Percentiles rank a stretch among this genome's conserved stretches.
Evolutionary conservation across 2,888 invertebrate species (phyloP).

Genomic region (Caenorhabditis panamensis): DNA sequence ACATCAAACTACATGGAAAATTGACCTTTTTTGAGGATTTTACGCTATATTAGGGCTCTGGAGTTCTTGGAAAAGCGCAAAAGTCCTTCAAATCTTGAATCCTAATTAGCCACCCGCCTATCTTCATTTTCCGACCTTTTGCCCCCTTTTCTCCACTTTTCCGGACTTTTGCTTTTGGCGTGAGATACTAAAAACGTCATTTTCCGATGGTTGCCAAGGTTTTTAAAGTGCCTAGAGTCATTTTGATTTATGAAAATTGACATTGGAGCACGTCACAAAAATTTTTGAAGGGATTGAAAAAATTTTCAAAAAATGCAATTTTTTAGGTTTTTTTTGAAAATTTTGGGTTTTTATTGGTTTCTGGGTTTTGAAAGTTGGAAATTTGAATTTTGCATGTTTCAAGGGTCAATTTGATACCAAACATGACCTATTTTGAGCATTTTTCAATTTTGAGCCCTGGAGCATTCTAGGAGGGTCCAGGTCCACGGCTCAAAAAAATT

Average conservation of each 20-base stretch:
- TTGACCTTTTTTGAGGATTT: no score
- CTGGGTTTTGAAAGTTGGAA: neutral
- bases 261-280: no score
- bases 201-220: neutral
- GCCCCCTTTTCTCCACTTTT: neutral
- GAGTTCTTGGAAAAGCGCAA: no score
- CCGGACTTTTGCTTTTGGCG: neutral
- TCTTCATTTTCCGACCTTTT: neutral
- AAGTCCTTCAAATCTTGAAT: neutral
- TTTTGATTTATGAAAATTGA: neutral
- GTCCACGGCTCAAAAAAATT: no score
- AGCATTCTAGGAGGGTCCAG: no score
- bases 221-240: neutral
- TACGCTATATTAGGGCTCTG: no score
- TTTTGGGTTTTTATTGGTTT: neutral
- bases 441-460: neutral
- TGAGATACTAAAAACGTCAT: neutral
- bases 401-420: neutral
- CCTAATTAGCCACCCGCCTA: constrained; percentile 1
- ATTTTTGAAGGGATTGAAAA: neutral
- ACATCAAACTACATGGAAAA: no score
- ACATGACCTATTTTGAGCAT: neutral
- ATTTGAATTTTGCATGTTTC: neutral
- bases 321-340: constrained; percentile 5
- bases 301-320: neutral